Evolutionary conservation across 2,797 vertebrate species (phyloP), one percentile per base, ranked within the genome.

Genomic region (Lepus townsendii): DNA sequence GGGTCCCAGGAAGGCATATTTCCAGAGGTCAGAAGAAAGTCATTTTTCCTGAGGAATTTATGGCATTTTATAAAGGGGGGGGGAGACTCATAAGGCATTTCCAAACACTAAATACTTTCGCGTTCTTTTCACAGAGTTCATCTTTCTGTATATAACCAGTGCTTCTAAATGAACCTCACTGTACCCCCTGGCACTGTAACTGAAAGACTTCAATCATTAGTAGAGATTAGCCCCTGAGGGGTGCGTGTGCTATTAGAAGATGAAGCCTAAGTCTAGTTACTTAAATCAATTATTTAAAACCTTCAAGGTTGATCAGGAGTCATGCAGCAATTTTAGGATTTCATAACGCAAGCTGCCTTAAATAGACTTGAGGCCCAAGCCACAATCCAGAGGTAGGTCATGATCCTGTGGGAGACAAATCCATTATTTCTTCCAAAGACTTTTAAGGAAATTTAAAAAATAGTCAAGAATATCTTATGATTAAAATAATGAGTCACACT

Each of bases 391-490:
- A 90, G 20, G 11, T 71, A 82, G 84, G 22, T 76, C 66, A 62
- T 68, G 26, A 94, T 94, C 69, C 57, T 73, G 16, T 84, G 50
- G 60, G 22, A 62, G 42, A 68, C 63, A 94, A 90, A 91, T 73
- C 27, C 60, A 26, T 89, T 88, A 73, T 83, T 87, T 96, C 30
- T 91, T 62, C 60, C 88, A 96, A 96, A 88, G 50, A 80, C 35
- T 83, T 93, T 90, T 83, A 91, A 91, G n/a, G 20, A 93, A 90
- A 94, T 20, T 85, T 95, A 69, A 68, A 87, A 94, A 90, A 94
- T 62, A 93, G 30, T 85, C 42, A 94, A 93, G 57, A 90, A 68
- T 42, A 32, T 84, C 27, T 86, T 50, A 66, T 6, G 7, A 77
- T 78, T 83, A 91, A 92, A 92, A 87, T 65, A 90, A 63, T 71